phyloP scores from a whole-genome alignment of 2,797 vertebrate genomes.

The Malurus splendens region DNA sequence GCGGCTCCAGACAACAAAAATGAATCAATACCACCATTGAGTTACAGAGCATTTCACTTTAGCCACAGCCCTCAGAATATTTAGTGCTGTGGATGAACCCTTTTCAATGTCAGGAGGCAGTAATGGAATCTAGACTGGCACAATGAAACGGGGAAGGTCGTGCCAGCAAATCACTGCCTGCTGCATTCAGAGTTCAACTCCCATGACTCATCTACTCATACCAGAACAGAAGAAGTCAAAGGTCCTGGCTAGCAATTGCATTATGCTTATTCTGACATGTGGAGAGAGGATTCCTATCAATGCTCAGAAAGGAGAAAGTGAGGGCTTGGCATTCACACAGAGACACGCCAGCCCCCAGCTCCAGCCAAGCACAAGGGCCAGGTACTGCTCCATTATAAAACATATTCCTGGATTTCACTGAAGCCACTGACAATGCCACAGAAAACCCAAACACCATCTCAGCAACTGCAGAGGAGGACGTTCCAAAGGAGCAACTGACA shows the following conservation, averaged over 20 bases:
- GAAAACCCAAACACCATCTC: not conserved
- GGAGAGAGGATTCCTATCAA: not conserved
- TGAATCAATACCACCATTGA: not conserved
- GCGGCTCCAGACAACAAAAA: not conserved
- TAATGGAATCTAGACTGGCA: not conserved
- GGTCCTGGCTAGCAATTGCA: not conserved
- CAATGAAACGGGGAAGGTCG: accelerated
- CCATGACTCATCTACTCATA: not conserved
- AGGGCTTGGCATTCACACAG: not conserved
- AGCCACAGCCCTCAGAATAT: not conserved
- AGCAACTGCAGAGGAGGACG: not conserved
- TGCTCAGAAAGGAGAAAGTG: not conserved
- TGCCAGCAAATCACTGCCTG: not conserved
- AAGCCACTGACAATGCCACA: not conserved
- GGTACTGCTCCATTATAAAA: not conserved
- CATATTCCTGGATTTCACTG: not conserved
- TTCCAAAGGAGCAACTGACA: not conserved
- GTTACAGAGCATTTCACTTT: not conserved
- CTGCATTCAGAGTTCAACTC: not conserved
- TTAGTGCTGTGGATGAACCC: not conserved
- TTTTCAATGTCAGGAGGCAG: not conserved
- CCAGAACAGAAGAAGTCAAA: not conserved
- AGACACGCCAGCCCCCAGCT: not conserved
- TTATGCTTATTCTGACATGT: accelerated
- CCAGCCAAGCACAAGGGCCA: not conserved